Evolutionary conservation across 2,888 invertebrate species (phyloP), one percentile per base, ranked within the genome.

Genomic region (Drosophila siamana): DNA sequence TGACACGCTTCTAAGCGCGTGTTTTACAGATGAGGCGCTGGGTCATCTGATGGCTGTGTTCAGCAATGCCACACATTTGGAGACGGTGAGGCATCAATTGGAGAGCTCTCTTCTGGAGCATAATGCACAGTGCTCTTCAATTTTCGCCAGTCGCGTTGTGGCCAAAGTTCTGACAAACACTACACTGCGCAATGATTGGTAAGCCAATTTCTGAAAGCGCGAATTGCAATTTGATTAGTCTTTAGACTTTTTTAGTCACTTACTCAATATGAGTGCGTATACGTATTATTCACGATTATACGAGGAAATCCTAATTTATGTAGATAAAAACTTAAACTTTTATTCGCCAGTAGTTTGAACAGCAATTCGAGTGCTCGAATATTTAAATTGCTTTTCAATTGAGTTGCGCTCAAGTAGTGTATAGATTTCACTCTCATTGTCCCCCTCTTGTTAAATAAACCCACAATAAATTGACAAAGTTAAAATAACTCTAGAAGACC

Each of bases 21-120:
- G 1, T 11, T 13, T 40, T 52, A 9, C 56, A 77, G 80, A 80
- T 51, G 79, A 80, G 30, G 52, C 65, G 4, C 47, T 80, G 22
- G 67, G 66, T 11, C 69, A 75, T 22, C 26, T 78, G 1, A 68
- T 75, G 66, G 50, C 78, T 1, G 81, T 68, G 8, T 44, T 62
- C 4, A 56, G 59, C 33, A 72, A 75, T 41, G 11, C 40, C n/a
- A 22, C 38, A 1, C 72, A 71, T 4, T 4, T 69, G 54, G 33
- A 65, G 2, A 30, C 51, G 8, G 60, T 72, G n/a, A 62, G 59
- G 6, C 19, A 44, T 3, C 79, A 71, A 15, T 63, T 78, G 16
- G 67, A 79, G 33, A 19, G 47, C 8, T 51, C 73, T n/a, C 36
- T 71, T 30, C 30, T 43, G 5, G 46, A 51, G 2, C 64, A 44